A percentile compares a stretch with the other conserved stretches of the same genome.
phyloP scores from a whole-genome alignment of 2,797 vertebrate species.

The Dicrostonyx torquatus region DNA sequence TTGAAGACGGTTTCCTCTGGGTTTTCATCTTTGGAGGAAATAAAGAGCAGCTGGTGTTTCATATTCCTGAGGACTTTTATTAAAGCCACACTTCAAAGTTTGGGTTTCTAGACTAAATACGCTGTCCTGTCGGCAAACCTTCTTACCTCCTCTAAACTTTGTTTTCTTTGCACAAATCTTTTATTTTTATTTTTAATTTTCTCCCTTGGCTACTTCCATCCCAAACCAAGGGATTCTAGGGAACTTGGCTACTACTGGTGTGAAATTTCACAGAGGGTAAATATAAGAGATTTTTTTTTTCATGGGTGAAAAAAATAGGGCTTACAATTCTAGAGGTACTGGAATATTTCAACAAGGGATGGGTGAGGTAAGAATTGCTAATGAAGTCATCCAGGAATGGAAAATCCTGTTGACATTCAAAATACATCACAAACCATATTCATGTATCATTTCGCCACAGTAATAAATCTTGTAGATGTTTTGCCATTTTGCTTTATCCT shows the following conservation, averaged over 20 bases:
- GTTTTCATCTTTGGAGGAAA: conserved; percentile 61
- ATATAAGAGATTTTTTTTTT: conserved; percentile 53
- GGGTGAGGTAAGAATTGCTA: conserved; percentile 60
- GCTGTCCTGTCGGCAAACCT: conserved; percentile 44
- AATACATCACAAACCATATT: conserved; percentile 44
- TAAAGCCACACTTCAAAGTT: conserved; percentile 66
- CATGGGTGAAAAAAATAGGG: conserved; percentile 21
- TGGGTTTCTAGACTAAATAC: conserved; percentile 73
- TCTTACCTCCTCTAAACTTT: conserved; percentile 40
- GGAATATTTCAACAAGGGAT: conserved; percentile 50
- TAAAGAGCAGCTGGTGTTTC: conserved; percentile 58
- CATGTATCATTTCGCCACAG: conserved; percentile 59
- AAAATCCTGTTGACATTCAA: conserved; percentile 69
- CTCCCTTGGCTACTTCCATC: background rate
- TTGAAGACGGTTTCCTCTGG: conserved; percentile 49
- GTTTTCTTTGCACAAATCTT: background rate
- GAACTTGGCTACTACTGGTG: conserved; percentile 45
- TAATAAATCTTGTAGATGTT: conserved; percentile 64
- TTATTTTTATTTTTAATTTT: background rate
- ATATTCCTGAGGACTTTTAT: conserved; percentile 63
- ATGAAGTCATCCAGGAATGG: conserved; percentile 55
- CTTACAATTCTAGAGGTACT: conserved; percentile 46
- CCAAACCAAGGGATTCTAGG: conserved; percentile 12
- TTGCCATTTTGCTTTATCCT: conserved; percentile 54
- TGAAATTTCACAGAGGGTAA: conserved; percentile 66